Evolutionary conservation across 2,888 invertebrate species (phyloP).

Genomic region (Drosophila imparisetae): DNA sequence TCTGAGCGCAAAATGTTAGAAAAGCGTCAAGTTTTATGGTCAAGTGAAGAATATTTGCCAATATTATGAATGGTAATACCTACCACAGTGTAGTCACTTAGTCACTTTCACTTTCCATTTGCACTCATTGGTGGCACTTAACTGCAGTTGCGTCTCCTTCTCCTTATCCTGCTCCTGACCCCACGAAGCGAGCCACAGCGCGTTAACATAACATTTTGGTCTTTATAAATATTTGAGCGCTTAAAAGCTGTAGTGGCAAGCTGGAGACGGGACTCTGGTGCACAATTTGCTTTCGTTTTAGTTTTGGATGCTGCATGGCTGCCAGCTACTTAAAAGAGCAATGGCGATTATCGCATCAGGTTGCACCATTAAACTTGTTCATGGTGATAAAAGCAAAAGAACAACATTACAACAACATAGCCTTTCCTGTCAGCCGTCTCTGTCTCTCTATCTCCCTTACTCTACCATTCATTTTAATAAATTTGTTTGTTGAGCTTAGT

Average conservation of each 20-base stretch:
- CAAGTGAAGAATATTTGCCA: constrained; percentile 2
- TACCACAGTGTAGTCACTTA: constrained; percentile 29
- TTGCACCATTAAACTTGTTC: constrained; percentile 41
- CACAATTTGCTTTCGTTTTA: constrained; percentile 36
- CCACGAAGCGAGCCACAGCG: constrained; percentile 34
- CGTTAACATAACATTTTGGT: constrained; percentile 66
- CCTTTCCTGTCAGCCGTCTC: background rate
- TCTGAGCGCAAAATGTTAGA: background rate
- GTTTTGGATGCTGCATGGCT: constrained; percentile 23
- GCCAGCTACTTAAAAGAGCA: constrained; percentile 45
- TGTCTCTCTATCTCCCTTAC: background rate
- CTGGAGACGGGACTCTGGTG: constrained; percentile 17
- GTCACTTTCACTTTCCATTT: constrained; percentile 53
- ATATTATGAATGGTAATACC: constrained; percentile 15
- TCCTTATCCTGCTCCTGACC: background rate
- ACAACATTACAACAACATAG: background rate
- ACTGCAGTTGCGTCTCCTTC: constrained; percentile 21
- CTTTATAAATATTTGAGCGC: constrained; percentile 74
- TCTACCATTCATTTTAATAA: background rate
- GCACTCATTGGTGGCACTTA: constrained; percentile 65
- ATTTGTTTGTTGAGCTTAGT: background rate
- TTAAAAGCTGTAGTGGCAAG: constrained; percentile 60
- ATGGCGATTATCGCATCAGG: constrained; percentile 53
- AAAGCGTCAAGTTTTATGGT: background rate
- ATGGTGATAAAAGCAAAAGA: constrained; percentile 35